A percentile compares a stretch with the other conserved stretches of the same genome.
Evolutionary conservation across 1,140 invertebrate genomes (phyloP).

Genomic region (Drosophila cardini): DNA sequence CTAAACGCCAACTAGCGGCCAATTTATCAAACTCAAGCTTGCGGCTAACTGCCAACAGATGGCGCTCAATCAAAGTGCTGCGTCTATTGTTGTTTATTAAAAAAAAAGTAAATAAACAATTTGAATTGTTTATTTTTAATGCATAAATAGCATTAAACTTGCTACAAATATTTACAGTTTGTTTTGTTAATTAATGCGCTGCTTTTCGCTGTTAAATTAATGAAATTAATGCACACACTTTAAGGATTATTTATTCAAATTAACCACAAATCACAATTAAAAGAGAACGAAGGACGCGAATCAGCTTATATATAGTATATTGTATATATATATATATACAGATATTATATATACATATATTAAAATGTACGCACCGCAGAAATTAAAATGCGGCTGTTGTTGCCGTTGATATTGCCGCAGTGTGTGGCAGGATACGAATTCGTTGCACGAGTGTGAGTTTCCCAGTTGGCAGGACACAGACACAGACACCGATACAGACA

Average conservation of each 20-base stretch:
- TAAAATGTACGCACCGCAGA: conserved; percentile 70
- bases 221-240: conserved; percentile 53
- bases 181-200: background rate
- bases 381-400: conserved; percentile 73
- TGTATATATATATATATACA: conserved; percentile 18
- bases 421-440: conserved; percentile 60
- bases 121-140: conserved; percentile 5
- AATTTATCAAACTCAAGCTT: background rate
- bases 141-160: conserved; percentile 8
- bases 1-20: conserved; percentile 23
- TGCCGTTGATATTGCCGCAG: conserved; percentile 36
- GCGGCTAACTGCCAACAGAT: conserved; percentile 8
- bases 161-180: background rate
- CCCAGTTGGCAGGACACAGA: conserved; percentile 43
- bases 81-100: conserved; percentile 12
- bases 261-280: conserved; percentile 68
- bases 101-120: conserved; percentile 1
- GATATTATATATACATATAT: conserved; percentile 25
- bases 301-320: conserved; percentile 24
- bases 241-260: conserved; percentile 81
- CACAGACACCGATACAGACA: background rate
- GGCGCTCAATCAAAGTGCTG: conserved; percentile 15
- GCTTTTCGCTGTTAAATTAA: too few relatives aligned
- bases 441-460: conserved; percentile 72
- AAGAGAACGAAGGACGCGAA: conserved; percentile 21